phyloP scores from a whole-genome alignment of 53 echinoderm and acorn worm genomes.

The Holothuria leucospilota region DNA sequence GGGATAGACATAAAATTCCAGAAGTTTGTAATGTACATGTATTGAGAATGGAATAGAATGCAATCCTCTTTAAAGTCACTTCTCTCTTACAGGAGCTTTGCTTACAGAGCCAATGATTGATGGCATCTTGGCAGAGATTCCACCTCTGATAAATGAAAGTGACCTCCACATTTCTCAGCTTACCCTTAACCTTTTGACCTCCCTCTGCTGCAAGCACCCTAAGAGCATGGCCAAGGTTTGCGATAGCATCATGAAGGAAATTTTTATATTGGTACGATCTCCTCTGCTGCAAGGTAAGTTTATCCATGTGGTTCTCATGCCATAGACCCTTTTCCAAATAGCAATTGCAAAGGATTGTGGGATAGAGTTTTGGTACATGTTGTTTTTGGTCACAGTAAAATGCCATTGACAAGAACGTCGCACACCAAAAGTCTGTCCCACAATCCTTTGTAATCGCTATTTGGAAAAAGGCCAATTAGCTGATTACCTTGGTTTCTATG shows the following conservation, averaged over 20 bases:
- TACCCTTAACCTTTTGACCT: slow-evolving; percentile 94
- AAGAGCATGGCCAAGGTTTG: slow-evolving; percentile 76
- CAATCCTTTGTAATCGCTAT: no score
- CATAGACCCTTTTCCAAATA: no score
- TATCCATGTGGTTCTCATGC: background rate
- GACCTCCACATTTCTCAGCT: slow-evolving; percentile 99
- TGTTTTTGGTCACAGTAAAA: no score
- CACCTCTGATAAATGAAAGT: slow-evolving; percentile 95
- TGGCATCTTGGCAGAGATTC: slow-evolving; percentile 88
- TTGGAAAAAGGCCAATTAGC: no score
- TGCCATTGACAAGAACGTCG: no score
- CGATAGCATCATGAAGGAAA: slow-evolving; percentile 77
- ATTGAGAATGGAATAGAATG: no score
- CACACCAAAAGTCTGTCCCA: no score
- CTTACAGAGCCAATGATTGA: slow-evolving; percentile 92
- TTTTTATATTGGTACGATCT: slow-evolving; percentile 83
- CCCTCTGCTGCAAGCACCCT: slow-evolving; percentile 83
- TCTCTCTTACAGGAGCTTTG: background rate
- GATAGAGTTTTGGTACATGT: no score
- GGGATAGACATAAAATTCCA: no score
- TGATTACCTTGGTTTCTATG: no score
- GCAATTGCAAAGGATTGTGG: no score
- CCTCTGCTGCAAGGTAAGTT: slow-evolving; percentile 90
- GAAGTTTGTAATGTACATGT: no score
- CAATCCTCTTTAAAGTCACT: background rate